phyloP scores from a whole-genome alignment of 53 echinoderm and acorn worm genomes.

The Stichopus horrens region DNA sequence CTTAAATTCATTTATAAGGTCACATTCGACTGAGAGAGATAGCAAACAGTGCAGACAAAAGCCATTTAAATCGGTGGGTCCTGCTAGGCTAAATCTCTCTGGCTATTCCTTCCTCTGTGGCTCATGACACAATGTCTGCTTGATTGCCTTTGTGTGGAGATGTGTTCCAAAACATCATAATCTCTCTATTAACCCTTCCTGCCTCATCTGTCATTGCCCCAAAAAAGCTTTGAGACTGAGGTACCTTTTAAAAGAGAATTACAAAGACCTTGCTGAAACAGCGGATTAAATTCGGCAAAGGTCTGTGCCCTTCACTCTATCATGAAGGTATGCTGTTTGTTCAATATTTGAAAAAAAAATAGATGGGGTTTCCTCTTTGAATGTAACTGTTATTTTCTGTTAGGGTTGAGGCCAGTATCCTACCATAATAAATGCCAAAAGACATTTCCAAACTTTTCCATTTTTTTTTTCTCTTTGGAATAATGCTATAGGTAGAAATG shows the following conservation, averaged over 20 bases:
- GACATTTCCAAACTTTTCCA: too few species aligned
- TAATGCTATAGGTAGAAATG: too few species aligned
- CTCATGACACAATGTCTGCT: neutral
- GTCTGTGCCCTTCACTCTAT: neutral
- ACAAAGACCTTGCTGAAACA: slow-evolving; percentile 34
- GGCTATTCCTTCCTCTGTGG: neutral
- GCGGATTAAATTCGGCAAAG: neutral
- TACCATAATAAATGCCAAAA: too few species aligned
- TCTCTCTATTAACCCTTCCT: slow-evolving; percentile 28
- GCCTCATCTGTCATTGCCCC: slow-evolving; percentile 11
- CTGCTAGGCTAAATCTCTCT: neutral
- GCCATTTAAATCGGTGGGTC: neutral
- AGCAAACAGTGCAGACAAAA: neutral
- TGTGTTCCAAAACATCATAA: slow-evolving; percentile 1
- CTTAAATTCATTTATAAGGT: neutral
- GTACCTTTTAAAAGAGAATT: slow-evolving; percentile 6
- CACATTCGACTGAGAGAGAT: neutral
- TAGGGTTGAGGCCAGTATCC: too few species aligned
- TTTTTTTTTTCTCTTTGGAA: too few species aligned
- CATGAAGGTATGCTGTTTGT: too few species aligned
- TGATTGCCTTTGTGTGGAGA: slow-evolving; percentile 20
- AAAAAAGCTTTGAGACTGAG: neutral
- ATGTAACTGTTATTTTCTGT: too few species aligned
- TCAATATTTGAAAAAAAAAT: too few species aligned
- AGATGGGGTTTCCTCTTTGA: too few species aligned